Evolutionary conservation across 2,113 vertebrate species (phyloP).

Genomic region (Albula goreensis): DNA sequence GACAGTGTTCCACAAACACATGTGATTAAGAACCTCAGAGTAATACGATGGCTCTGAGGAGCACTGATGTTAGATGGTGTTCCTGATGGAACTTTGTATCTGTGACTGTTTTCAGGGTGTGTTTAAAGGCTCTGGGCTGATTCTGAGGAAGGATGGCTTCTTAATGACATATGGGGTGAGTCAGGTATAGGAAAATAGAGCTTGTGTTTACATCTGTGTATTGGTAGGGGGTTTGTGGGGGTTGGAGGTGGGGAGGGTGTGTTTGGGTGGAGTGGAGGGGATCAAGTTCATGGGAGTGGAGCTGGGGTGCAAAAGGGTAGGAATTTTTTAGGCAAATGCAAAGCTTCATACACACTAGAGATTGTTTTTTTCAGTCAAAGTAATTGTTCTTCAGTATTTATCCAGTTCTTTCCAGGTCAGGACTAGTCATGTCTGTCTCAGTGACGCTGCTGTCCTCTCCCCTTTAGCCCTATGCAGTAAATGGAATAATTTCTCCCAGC

Average conservation of each 20-base stretch:
- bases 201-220: neutral
- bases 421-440: neutral
- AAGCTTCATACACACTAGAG: no score
- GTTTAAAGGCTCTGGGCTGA: conserved; percentile 62
- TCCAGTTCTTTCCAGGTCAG: neutral
- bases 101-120: conserved; percentile 51
- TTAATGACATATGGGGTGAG: conserved; percentile 67
- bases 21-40: no score
- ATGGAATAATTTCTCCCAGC: conserved; percentile 66
- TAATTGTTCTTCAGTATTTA: no score
- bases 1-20: no score
- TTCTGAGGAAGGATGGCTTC: conserved; percentile 63
- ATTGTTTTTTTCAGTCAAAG: no score
- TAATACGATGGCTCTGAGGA: neutral
- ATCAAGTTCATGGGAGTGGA: no score
- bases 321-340: no score
- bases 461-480: conserved; percentile 66
- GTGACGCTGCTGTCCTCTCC: neutral
- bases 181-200: neutral
- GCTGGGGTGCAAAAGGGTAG: no score
- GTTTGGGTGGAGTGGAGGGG: no score
- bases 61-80: neutral
- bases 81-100: neutral
- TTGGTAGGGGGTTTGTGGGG: neutral
- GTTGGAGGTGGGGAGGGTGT: no score